Conservation (phyloP, 1,140 invertebrate genomes). For the Formica exsecta region DNA sequence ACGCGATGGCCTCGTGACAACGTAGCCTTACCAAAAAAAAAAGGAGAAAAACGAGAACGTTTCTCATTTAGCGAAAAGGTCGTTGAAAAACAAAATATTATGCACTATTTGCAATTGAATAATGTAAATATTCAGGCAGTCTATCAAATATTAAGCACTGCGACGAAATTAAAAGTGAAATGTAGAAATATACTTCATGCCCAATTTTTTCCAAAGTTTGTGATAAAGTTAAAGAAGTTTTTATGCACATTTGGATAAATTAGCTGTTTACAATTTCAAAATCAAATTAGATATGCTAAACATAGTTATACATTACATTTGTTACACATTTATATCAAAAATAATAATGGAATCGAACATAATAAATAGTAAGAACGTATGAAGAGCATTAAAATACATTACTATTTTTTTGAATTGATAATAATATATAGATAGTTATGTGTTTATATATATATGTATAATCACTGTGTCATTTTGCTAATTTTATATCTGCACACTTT, state of each 20-base stretch:
- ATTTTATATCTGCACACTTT: no score
- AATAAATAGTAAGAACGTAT: neutral
- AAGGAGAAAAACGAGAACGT: neutral
- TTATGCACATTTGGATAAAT: neutral
- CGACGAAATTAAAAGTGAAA: neutral
- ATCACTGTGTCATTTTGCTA: no score
- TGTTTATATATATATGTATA: no score
- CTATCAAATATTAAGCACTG: neutral
- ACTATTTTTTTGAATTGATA: no score
- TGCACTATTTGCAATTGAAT: neutral
- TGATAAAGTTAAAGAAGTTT: neutral
- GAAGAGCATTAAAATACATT: no score
- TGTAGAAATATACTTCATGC: neutral
- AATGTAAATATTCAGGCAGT: neutral
- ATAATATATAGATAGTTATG: no score
- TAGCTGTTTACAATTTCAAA: neutral
- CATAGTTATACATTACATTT: neutral
- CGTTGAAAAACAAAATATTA: neutral
- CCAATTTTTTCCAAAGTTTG: neutral
- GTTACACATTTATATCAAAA: no score
- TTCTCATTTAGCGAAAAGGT: neutral
- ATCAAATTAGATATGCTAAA: neutral
- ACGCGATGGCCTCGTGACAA: neutral
- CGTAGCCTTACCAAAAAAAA: neutral
- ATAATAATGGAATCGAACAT: neutral